phyloP scores from a whole-genome alignment of 2,888 invertebrate species.

The Ptychoptera albimana region DNA sequence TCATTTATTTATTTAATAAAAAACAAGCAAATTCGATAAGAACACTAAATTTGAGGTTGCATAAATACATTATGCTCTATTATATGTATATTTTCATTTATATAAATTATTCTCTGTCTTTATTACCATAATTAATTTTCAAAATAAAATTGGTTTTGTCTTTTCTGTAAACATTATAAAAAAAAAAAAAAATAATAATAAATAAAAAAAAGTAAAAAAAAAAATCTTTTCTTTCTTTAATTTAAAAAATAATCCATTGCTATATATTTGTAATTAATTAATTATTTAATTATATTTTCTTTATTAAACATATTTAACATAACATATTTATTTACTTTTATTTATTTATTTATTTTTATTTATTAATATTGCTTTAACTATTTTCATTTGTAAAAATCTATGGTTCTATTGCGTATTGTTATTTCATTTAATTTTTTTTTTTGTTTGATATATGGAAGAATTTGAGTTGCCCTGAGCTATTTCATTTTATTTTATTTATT shows the following conservation, averaged over 20 bases:
- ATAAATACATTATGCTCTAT: no score
- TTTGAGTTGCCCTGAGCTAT: conserved; percentile 33
- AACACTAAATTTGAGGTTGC: no score
- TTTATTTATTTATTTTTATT: conserved; percentile 5
- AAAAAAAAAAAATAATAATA: no score
- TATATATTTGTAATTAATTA: conserved; percentile 3
- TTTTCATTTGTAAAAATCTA: conserved; percentile 11
- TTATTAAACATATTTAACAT: conserved; percentile 3
- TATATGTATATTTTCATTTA: no score
- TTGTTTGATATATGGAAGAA: conserved; percentile 24
- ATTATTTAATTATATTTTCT: conserved; percentile 5
- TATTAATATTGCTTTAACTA: conserved; percentile 4
- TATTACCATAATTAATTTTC: no score
- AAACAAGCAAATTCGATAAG: no score
- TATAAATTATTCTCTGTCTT: no score
- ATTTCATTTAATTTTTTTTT: conserved; percentile 3
- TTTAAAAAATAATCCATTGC: conserved; percentile 32
- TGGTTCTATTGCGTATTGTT: conserved; percentile 14
- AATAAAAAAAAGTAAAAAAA: no score
- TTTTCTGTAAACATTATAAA: no score
- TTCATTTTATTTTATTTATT: conserved; percentile 15
- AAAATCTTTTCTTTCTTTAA: conserved; percentile 18
- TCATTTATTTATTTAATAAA: no score
- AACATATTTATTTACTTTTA: conserved; percentile 8
- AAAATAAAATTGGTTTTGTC: no score